phyloP scores from a whole-genome alignment of 2,797 vertebrate genomes.

The Ataeniobius toweri region DNA sequence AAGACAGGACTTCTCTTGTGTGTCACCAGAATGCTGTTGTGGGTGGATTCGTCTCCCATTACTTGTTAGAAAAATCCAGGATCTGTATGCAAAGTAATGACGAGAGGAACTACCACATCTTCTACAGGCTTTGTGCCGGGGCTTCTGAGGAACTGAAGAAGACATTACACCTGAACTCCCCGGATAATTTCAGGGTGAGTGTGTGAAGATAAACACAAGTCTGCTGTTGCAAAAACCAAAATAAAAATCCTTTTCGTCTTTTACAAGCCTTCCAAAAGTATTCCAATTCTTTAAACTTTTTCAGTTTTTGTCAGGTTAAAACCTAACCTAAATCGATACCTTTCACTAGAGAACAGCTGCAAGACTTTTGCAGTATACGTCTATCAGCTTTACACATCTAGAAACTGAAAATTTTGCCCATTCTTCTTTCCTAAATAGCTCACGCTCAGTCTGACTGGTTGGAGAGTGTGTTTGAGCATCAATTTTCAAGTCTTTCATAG shows the following conservation, averaged over 20 bases:
- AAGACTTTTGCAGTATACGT: neutral
- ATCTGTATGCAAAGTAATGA: slow-evolving; percentile 98
- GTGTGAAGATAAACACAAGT: neutral
- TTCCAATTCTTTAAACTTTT: neutral
- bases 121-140: slow-evolving; percentile 96
- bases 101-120: slow-evolving; percentile 99
- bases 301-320: neutral
- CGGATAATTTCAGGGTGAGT: slow-evolving; percentile 95
- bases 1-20: neutral
- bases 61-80: slow-evolving; percentile 97
- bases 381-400: neutral
- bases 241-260: neutral
- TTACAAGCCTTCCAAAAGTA: neutral
- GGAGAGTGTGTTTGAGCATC: neutral
- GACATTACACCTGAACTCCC: slow-evolving; percentile 92
- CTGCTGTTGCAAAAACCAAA: no score
- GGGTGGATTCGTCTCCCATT: slow-evolving; percentile 98
- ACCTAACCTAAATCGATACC: neutral
- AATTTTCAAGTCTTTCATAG: neutral
- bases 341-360: neutral
- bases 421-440: neutral
- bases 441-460: neutral
- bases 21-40: slow-evolving; percentile 89
- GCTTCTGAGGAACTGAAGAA: slow-evolving; percentile 94
- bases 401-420: no score